Percentiles rank a stretch among this genome's conserved stretches.
These are phyloP conservation scores for Cheilosia variabilis DNA, from an alignment of 2,888 invertebrate species.

Conservation along the genomic window DNA sequence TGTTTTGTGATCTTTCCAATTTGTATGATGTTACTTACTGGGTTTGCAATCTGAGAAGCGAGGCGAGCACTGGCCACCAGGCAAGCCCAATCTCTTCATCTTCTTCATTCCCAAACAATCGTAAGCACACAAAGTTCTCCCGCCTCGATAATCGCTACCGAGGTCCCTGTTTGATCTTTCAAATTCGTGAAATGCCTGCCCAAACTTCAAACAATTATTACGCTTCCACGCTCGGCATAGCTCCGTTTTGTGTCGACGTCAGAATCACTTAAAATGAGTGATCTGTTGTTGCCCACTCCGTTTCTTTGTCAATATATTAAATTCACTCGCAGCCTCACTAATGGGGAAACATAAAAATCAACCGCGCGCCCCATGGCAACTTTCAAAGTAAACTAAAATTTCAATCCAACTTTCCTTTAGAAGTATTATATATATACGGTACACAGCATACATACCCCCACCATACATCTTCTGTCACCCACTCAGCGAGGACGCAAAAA, in stretches of 20 bases:
- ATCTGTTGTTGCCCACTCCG: conserved; percentile 21
- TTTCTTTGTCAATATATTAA: conserved; percentile 35
- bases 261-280: conserved; percentile 24
- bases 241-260: conserved; percentile 28
- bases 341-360: conserved; percentile 33
- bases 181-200: too few relatives aligned
- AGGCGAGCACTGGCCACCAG: too few relatives aligned
- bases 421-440: background rate
- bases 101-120: too few relatives aligned
- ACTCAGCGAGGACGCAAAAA: background rate
- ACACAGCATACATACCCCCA: background rate
- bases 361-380: conserved; percentile 11
- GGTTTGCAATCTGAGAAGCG: too few relatives aligned
- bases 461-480: too few relatives aligned
- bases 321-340: conserved; percentile 57
- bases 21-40: too few relatives aligned
- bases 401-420: conserved; percentile 34
- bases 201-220: conserved; percentile 10
- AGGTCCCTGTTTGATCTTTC: too few relatives aligned
- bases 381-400: conserved; percentile 57
- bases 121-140: too few relatives aligned
- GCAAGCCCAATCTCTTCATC: background rate
- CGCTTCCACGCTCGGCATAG: conserved; percentile 7
- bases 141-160: too few relatives aligned
- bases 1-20: too few relatives aligned